Evolutionary conservation across 1,140 invertebrate species (phyloP).

Genomic region (Thaumetopoea pityocampa): DNA sequence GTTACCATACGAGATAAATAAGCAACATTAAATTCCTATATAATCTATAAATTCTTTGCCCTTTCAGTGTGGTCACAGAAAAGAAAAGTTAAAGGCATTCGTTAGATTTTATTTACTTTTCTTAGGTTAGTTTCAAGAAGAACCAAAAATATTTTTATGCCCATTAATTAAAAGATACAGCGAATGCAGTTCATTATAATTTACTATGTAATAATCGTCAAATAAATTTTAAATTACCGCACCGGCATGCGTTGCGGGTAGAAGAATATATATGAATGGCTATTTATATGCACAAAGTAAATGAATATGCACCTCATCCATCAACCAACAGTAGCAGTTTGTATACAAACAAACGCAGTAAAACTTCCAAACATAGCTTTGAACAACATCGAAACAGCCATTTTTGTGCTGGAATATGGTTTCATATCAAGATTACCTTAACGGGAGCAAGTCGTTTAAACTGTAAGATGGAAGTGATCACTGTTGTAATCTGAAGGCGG

Average conservation of each 20-base stretch:
- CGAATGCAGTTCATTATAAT: slow-evolving; percentile 19
- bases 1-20: too few relatives aligned
- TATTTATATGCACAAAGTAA: slow-evolving; percentile 38
- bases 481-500: slow-evolving; percentile 28
- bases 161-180: slow-evolving; percentile 16
- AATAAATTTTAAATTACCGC: slow-evolving; percentile 22
- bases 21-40: too few relatives aligned
- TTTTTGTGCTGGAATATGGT: slow-evolving; percentile 13
- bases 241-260: slow-evolving; percentile 32
- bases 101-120: slow-evolving; percentile 12
- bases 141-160: slow-evolving; percentile 16
- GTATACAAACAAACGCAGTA: slow-evolving; percentile 32
- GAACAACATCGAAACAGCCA: slow-evolving; percentile 12
- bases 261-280: slow-evolving; percentile 22
- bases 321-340: slow-evolving; percentile 44
- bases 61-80: too few relatives aligned
- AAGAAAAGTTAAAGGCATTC: slow-evolving; percentile 1
- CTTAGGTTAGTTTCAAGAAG: slow-evolving; percentile 8
- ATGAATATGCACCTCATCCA: slow-evolving; percentile 34
- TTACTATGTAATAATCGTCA: slow-evolving; percentile 23
- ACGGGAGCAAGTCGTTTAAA: neutral
- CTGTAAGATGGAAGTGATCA: slow-evolving; percentile 1
- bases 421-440: slow-evolving; percentile 8
- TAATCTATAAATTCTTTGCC: slow-evolving; percentile 8
- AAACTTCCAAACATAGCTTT: slow-evolving; percentile 25